Evolutionary conservation across 2,888 invertebrate species (phyloP), one percentile per base, ranked within the genome.

Genomic region (Drosophila cognata): DNA sequence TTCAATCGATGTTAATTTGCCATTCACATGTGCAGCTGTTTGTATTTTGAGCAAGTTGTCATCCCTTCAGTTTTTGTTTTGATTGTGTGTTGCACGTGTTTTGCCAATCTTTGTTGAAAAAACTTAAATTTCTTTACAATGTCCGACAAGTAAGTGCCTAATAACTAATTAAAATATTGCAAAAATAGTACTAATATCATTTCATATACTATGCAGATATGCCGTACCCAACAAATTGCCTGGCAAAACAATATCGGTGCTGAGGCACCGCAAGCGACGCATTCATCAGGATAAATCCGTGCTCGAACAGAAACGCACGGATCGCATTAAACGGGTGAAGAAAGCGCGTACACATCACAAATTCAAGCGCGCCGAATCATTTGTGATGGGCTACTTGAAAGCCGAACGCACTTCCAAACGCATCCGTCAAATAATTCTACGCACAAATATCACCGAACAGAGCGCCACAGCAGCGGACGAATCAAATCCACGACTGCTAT

Each of bases 221-320:
- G 93, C 93, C 0, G 92, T 93, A 6, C 90, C 93, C 21, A 93
- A 93, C 71, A 93, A 93, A 83, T 72, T 93, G 51, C 93, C 93
- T 28, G 93, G 93, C 18, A 93, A 93, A 84, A 92, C 93, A 58
- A 91, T 93, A 0, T 92, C 93, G 7, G 91, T 93, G 43, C 89
- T 93, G 18, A 90, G 91, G n/a, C 93, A 93, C 67, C 93, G 93
- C 43, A 93, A 92, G 68, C 88, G 92, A 13, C 91, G 93, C 31
- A 92, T 93, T 56, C 83, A 89, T 1, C 92, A 92, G 67, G 92
- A 93, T 55, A 88, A 92, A 73, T 77, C 92, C 0, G 86, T 90
- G 0, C 62, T 92, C 13, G 90, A 91, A 36, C 92, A 93, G 63
- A 92, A 91, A 56, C 88, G 89, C 36, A 81, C 77, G 43, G 87